Base-by-base conservation (phyloP, 2,888 invertebrate genomes). In the Dioctria rufipes region DNA sequence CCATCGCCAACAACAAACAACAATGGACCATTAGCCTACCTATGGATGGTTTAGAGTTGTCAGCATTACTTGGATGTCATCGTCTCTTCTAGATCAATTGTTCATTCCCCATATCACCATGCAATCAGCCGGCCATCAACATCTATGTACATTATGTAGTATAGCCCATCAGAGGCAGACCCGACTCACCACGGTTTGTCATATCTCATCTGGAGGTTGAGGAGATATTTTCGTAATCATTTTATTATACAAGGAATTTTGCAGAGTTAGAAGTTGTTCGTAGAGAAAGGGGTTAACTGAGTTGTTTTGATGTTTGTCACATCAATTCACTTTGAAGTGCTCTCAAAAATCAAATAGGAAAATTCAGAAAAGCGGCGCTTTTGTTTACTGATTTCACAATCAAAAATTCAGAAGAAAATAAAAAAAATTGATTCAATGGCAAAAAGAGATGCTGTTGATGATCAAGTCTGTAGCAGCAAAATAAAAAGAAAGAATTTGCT, bases 21-120 rank as follows among this genome's bases (percentile, higher is more conserved):
- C 73, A 73, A 73, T 73, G 73, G 73, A 42, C 73, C 73, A 73
- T 73, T 73, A 73, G 73, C 73, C 73, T 73, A 73, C 73, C 73
- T 73, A 58, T 40, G 5, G 25, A 25, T 25, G 25, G 25, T 25
- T 25, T 25, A 25, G 58, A 13, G 73, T 42, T 73, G 73, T 73
- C 73, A 58, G 42, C 58, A 42, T 73, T 42, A 42, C 58, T 58
- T 13, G 73, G 60, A 73, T 73, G 73, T 73, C 73, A 60, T 73
- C 73, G 73, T 73, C 60, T 73, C 60, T 49, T 67, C 73, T 73
- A 43, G 73, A 39, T 58, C 43, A 40, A 4, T n/a, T 73, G 58
- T 58, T 39, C 25, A 25, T 25, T 25, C 25, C 25, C 60, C 58
- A 73, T 8, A 73, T 73, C n/a, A 25, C 25, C n/a, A 66, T 67